Conservation (phyloP, 2,888 invertebrate species). For the Marronus borbonicus region DNA sequence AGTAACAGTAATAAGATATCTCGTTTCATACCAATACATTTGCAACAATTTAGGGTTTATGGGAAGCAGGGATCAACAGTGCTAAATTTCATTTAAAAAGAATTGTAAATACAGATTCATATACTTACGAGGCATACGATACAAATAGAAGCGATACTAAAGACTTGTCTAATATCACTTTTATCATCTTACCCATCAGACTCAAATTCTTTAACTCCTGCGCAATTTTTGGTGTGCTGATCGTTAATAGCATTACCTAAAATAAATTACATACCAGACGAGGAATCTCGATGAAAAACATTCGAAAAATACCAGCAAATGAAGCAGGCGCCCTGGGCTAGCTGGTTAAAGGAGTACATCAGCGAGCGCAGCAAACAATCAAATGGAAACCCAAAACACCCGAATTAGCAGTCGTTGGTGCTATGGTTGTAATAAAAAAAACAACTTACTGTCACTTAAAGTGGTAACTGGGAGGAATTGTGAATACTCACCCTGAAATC, state of each 20-base stretch:
- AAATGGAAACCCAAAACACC: too few species aligned
- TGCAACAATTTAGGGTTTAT: background rate
- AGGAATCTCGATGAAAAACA: too few species aligned
- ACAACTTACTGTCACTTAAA: too few species aligned
- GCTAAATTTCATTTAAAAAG: slow-evolving; percentile 1
- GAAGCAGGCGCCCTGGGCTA: too few species aligned
- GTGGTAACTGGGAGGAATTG: too few species aligned
- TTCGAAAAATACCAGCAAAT: too few species aligned
- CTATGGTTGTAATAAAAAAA: too few species aligned
- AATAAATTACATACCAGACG: too few species aligned
- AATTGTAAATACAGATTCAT: background rate
- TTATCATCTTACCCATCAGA: background rate
- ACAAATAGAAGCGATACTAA: background rate
- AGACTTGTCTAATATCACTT: background rate
- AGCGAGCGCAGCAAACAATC: too few species aligned
- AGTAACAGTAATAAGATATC: background rate
- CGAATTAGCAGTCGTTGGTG: too few species aligned
- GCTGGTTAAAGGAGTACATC: too few species aligned
- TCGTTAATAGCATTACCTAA: background rate
- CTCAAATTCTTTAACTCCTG: slow-evolving; percentile 6
- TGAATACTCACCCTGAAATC: too few species aligned
- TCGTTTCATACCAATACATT: background rate
- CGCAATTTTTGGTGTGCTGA: background rate
- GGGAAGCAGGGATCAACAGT: background rate
- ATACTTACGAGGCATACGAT: background rate